Evolutionary conservation across 2,797 vertebrate genomes (phyloP).

Genomic region (Sphenopsis melanotis): DNA sequence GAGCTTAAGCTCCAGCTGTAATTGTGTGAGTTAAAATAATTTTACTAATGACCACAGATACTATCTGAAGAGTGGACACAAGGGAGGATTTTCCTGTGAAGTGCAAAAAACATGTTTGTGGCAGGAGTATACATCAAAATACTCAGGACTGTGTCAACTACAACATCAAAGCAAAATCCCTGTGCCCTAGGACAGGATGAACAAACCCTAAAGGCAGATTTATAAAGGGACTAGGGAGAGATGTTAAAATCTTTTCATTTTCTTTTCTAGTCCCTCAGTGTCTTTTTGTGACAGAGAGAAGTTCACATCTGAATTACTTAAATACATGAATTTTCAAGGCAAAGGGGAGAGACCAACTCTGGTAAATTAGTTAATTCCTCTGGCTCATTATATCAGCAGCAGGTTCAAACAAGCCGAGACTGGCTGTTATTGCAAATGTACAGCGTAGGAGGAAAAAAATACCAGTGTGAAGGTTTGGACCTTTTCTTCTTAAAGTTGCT

Average conservation of each 20-base stretch:
- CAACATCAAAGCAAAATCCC: background rate
- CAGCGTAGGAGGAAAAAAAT: slow-evolving; percentile 5
- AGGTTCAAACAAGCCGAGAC: background rate
- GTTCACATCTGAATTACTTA: background rate
- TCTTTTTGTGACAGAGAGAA: background rate
- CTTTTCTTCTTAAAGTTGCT: background rate
- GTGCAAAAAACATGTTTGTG: background rate
- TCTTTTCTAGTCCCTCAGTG: background rate
- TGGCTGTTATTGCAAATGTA: slow-evolving; percentile 1
- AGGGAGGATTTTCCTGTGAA: background rate
- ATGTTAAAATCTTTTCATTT: background rate
- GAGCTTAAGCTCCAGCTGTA: background rate
- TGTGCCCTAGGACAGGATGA: background rate
- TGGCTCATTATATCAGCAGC: background rate
- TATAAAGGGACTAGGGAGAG: background rate
- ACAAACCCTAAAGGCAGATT: background rate
- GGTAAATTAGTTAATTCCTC: slow-evolving; percentile 39
- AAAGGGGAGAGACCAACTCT: background rate
- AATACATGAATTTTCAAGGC: background rate
- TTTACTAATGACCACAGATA: background rate
- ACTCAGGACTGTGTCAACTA: accelerated
- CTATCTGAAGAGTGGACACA: background rate
- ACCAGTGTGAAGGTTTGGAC: background rate
- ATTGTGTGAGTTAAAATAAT: background rate
- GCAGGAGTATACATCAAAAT: background rate